Conservation (phyloP, 2,113 vertebrate species). For the Cyprinodon brontotheroides region DNA sequence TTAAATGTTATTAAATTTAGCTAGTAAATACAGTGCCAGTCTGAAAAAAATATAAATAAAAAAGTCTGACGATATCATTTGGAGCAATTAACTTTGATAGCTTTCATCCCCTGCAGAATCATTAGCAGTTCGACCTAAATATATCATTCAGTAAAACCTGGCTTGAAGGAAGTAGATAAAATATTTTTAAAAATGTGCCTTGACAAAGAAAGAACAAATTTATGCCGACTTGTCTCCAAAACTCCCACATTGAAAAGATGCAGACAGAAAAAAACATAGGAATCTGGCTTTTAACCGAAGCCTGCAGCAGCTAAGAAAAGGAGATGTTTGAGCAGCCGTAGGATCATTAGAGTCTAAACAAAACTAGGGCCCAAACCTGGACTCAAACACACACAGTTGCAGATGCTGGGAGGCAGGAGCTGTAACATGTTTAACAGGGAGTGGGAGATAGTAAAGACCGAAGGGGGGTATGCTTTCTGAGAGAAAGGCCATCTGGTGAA, state of each 20-base stretch:
- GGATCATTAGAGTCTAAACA: conserved; percentile 56
- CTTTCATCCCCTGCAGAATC: conserved; percentile 23
- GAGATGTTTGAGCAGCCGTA: conserved; percentile 19
- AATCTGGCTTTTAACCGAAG: conserved; percentile 45
- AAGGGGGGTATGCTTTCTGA: conserved; percentile 49
- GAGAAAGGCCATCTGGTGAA: conserved; percentile 73
- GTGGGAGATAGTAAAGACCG: conserved; percentile 54
- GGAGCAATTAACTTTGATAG: conserved; percentile 23
- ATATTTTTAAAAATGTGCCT: conserved; percentile 17
- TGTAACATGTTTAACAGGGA: conserved; percentile 68
- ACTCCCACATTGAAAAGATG: conserved; percentile 47
- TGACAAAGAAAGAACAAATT: conserved; percentile 32
- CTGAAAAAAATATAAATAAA: neutral
- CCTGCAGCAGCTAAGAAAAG: conserved; percentile 32
- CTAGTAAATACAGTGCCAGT: neutral
- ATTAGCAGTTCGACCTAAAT: conserved; percentile 25
- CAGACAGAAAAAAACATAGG: conserved; percentile 23
- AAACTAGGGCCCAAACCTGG: conserved; percentile 30
- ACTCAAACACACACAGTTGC: neutral
- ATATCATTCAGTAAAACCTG: conserved; percentile 17
- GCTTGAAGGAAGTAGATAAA: conserved; percentile 29
- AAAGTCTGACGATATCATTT: conserved; percentile 1
- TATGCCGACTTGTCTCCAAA: conserved; percentile 42
- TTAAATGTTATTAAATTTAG: neutral
- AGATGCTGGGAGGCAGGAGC: conserved; percentile 50